A percentile compares a stretch with the other conserved stretches of the same genome.
These are phyloP conservation scores for Sarcophaga bullata DNA, from an alignment of 1,140 invertebrate genomes.

Conservation along the genomic window DNA sequence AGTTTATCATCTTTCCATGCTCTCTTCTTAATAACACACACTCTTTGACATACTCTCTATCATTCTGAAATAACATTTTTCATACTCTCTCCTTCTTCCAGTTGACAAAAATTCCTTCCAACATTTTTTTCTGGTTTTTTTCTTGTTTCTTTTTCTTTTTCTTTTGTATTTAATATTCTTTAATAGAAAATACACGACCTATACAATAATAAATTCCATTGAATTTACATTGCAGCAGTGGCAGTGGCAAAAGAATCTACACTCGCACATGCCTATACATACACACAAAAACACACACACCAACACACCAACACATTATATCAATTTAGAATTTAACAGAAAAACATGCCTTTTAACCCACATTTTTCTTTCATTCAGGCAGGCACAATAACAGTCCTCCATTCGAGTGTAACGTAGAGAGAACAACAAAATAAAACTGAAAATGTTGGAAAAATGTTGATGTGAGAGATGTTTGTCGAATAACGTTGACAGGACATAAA, in stretches of 20 bases:
- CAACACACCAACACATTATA: background rate
- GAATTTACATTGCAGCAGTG: slow-evolving; percentile 21
- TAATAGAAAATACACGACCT: slow-evolving; percentile 29
- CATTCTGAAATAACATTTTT: too few relatives aligned
- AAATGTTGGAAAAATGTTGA: background rate
- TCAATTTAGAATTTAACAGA: slow-evolving; percentile 35
- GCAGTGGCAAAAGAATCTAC: background rate
- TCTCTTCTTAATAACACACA: background rate
- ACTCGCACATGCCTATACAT: background rate
- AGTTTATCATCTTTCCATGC: background rate
- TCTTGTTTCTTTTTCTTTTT: background rate
- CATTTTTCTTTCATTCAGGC: slow-evolving; percentile 12
- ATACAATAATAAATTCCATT: slow-evolving; percentile 38
- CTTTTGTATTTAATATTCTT: background rate
- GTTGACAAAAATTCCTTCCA: background rate
- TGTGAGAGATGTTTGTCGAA: background rate
- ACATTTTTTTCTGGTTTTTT: background rate
- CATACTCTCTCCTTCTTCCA: background rate
- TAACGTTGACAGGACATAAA: background rate
- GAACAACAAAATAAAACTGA: background rate
- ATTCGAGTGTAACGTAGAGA: background rate
- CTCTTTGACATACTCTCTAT: background rate
- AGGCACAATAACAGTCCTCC: background rate
- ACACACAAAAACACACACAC: too few relatives aligned
- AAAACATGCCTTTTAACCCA: slow-evolving; percentile 33